phyloP scores from a whole-genome alignment of 2,888 invertebrate genomes.

The Pristionchus maxplancki region DNA sequence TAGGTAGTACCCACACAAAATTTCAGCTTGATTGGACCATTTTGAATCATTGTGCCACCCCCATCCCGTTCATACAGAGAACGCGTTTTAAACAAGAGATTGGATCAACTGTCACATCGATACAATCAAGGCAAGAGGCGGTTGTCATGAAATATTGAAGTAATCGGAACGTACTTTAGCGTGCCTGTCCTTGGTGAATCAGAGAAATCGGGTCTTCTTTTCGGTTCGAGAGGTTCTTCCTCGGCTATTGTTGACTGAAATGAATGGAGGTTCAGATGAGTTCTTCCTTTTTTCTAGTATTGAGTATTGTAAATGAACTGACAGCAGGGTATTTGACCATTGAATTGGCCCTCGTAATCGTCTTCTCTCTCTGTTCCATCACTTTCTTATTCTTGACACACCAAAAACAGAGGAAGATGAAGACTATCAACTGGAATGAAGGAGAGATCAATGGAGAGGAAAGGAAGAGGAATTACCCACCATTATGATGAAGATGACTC shows the following conservation, averaged over 20 bases:
- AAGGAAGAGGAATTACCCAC: conserved; percentile 50
- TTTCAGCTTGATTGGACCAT: no score
- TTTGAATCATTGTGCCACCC: no score
- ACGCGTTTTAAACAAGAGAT: no score
- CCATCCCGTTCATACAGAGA: no score
- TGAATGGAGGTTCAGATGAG: neutral
- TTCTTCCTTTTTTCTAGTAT: neutral
- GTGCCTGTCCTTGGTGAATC: conserved; percentile 43
- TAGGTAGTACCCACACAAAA: no score
- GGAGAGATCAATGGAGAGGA: conserved; percentile 9
- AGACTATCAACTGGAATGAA: conserved; percentile 42
- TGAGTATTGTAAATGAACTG: neutral
- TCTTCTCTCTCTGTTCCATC: conserved; percentile 51
- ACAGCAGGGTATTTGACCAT: conserved; percentile 46
- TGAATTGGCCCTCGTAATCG: conserved; percentile 27
- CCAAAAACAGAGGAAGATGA: conserved; percentile 63
- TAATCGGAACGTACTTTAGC: neutral
- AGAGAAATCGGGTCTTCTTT: conserved; percentile 2
- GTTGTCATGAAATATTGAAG: no score
- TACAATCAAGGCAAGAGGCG: no score
- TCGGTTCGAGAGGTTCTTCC: conserved; percentile 41
- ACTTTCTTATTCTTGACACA: conserved; percentile 63
- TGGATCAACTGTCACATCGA: no score
- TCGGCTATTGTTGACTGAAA: conserved; percentile 12
- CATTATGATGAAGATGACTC: conserved; percentile 60